phyloP scores from a whole-genome alignment of 2,113 vertebrate species.

The Spea multiplicata region DNA sequence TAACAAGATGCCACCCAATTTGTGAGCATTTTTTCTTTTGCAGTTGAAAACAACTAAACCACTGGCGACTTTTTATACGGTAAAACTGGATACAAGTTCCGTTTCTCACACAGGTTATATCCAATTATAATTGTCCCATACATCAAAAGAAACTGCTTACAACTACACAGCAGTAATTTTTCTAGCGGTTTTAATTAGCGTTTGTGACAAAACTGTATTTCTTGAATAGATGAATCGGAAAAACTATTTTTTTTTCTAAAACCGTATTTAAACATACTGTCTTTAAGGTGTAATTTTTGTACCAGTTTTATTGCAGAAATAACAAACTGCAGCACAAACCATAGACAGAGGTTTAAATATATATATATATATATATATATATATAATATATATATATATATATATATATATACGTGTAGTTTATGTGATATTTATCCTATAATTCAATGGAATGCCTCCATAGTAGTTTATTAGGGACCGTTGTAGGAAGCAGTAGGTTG shows the following conservation, averaged over 20 bases:
- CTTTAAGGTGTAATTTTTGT: slow-evolving; percentile 11
- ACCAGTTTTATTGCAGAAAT: slow-evolving; percentile 3
- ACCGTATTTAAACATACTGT: neutral
- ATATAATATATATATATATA: no score
- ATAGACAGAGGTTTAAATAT: no score
- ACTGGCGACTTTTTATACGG: no score
- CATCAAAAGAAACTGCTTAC: neutral
- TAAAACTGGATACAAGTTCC: neutral
- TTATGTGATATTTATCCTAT: slow-evolving; percentile 1
- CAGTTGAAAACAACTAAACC: no score
- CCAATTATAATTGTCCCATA: slow-evolving; percentile 7
- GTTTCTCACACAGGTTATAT: neutral
- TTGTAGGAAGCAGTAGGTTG: slow-evolving; percentile 2
- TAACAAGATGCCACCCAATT: no score
- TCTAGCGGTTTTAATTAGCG: slow-evolving; percentile 33
- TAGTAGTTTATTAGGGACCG: neutral
- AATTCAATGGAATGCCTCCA: neutral
- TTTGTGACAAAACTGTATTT: slow-evolving; percentile 25
- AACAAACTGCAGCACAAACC: neutral
- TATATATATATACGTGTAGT: neutral
- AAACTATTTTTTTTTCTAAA: slow-evolving; percentile 1
- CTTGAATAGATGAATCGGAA: neutral
- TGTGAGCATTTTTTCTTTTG: no score
- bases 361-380: no score
- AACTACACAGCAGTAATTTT: neutral